phyloP scores from a whole-genome alignment of 2,888 invertebrate genomes.

The Mylabris sibirica region DNA sequence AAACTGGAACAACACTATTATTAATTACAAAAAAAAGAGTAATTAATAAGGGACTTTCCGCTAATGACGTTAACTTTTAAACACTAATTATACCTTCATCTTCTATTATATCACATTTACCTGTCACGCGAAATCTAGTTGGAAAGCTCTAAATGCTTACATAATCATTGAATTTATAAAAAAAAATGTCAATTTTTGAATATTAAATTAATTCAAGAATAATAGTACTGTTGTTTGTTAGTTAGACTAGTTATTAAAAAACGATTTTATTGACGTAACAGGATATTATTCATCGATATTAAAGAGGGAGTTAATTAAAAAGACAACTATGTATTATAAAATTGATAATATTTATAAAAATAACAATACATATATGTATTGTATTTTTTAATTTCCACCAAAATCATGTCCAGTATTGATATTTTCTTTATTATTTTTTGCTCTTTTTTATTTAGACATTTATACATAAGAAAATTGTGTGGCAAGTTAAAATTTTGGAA shows the following conservation, averaged over 20 bases:
- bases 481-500: background rate
- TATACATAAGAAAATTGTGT: background rate
- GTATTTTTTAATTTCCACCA: background rate
- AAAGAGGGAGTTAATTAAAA: background rate
- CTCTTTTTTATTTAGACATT: too few species aligned
- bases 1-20: background rate
- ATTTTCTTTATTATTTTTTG: background rate
- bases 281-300: background rate
- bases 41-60: too few species aligned
- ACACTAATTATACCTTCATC: too few species aligned
- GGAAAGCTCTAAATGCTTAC: too few species aligned
- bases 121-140: too few species aligned
- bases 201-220: background rate
- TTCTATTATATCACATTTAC: too few species aligned
- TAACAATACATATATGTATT: conserved; percentile 4
- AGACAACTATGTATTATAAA: background rate
- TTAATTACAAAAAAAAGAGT: background rate
- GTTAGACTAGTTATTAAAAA: background rate
- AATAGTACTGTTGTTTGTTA: background rate
- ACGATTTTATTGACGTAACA: background rate
- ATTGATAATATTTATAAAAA: background rate
- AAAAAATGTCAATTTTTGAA: background rate
- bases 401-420: background rate
- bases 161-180: too few species aligned
- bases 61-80: too few species aligned